Evolutionary conservation across 2,888 invertebrate genomes (phyloP).

Genomic region (Xylota sylvarum): DNA sequence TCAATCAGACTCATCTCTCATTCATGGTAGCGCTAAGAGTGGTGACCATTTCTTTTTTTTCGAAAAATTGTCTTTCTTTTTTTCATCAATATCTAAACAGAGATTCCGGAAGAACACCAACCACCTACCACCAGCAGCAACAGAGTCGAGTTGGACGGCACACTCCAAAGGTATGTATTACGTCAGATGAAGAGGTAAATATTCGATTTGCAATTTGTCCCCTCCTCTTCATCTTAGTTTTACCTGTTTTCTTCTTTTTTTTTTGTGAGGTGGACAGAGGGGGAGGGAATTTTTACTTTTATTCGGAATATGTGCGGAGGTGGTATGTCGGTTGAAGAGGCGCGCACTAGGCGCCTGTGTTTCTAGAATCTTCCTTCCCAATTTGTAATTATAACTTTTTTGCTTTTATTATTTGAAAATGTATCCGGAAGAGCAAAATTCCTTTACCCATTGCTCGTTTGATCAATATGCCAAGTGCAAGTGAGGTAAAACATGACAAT

Average conservation of each 20-base stretch:
- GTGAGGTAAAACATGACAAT: background rate
- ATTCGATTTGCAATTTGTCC: conserved; percentile 34
- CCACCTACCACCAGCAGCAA: conserved; percentile 9
- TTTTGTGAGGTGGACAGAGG: background rate
- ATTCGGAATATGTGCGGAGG: conserved; percentile 13
- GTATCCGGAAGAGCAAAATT: background rate
- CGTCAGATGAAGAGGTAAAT: conserved; percentile 50
- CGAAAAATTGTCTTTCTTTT: too few relatives aligned
- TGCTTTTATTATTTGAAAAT: background rate
- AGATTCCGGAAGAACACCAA: conserved; percentile 1
- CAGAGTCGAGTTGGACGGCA: conserved; percentile 7
- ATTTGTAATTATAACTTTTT: background rate
- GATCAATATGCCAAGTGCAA: conserved; percentile 18
- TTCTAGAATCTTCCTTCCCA: conserved; percentile 38
- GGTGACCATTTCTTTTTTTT: background rate
- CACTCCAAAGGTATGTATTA: conserved; percentile 29
- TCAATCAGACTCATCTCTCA: conserved; percentile 5
- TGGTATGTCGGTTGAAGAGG: background rate
- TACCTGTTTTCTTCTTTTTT: background rate
- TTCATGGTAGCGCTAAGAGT: background rate
- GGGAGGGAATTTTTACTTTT: conserved; percentile 14
- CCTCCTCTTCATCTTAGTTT: background rate
- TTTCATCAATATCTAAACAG: conserved; percentile 4
- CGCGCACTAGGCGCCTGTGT: conserved; percentile 16
- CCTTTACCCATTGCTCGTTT: conserved; percentile 3